Base-by-base conservation (phyloP, 2,888 invertebrate species). In the Pollenia griseotomentosa region DNA sequence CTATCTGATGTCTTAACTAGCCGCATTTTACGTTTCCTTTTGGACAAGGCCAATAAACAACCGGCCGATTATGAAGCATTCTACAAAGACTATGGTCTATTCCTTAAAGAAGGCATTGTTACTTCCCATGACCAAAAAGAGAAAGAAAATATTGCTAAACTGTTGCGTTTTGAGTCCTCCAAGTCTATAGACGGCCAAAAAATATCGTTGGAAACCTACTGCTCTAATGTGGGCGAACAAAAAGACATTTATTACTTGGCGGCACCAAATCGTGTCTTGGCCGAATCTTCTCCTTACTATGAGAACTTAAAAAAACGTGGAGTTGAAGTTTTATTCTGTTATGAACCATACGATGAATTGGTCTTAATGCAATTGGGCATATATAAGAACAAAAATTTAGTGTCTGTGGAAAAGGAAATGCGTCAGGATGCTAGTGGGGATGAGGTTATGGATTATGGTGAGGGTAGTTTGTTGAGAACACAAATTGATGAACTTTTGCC, bases 321-420 rank as follows among this genome's bases (percentile, higher is more conserved):
- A 89, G 95, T 97, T 7, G 98, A 99, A 94, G 99, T 99, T 0
- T 93, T 99, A 14, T 99, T 98, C 94, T 98, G 99, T 91, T 99
- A 97, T 91, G 99, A 99, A 92, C 96, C 97, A n/a, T 98, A 99
- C 90, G 99, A 99, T 93, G 99, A 99, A 93, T 94, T 99, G 75
- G 98, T 99, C 4, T 94, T 99, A 23, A 96, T 98, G 95, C 98
- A 99, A 90, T 94, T 99, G 80, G 96, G 96, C 4, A 91, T 91
- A 88, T 99, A 97, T 92, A 96, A 96, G 88, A 95, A 96, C 66
- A 95, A 96, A 90, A 94, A 95, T 84, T 94, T 99, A 8, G 96
- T 97, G 3, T 98, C 99, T 0, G 97, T 98, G 0, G 99, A 99
- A 93, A 98, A 98, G 91, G 98, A 98, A 93, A 97, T 98, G 96